Base-by-base conservation (phyloP, 2,888 invertebrate species). In the Saturnia pavonia region DNA sequence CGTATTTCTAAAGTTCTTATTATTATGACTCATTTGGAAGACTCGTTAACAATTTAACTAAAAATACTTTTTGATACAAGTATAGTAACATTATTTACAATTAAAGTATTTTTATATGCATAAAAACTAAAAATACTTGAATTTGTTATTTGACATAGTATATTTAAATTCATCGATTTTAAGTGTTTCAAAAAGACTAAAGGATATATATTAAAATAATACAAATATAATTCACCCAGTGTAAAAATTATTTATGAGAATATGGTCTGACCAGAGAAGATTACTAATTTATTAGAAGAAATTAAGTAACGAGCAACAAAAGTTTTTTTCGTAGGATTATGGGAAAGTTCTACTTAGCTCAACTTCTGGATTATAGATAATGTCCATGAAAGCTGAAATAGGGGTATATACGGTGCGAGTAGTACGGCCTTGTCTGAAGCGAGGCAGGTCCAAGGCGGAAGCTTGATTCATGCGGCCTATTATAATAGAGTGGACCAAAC, bases 361-460 rank as follows among this genome's bases (percentile, higher is more conserved):
- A 90, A 91, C 87, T 91, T 90, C 87, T 87, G 86, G 85, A 86
- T 88, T 87, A 88, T 77, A 79, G 84, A 81, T 80, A 83, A 86
- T 87, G 83, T 86, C 78, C 85, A 86, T 82, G 88, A 87, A 89
- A 91, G 88, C 87, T 88, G 83, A 81, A 83, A 77, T 82, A 81
- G 81, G 74, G 25, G 80, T 34, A 6, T 77, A 78, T 80, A 75
- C 74, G 76, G 80, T 84, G 85, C 81, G 80, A 77, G 83, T 80
- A 84, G 84, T 84, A 77, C 80, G 82, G 78, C 77, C 78, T 74
- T 78, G 76, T 80, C 75, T 82, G 80, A 81, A 82, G 79, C 77
- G 79, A 83, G n/a, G 81, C 82, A 80, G 84, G 80, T 79, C 79
- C 76, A 84, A 85, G 84, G 85, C 86, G 83, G 87, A 90, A 90